These are phyloP conservation scores for Dolichoris vasculosae DNA, from an alignment of 1,140 invertebrate genomes.

Conservation along the genomic window DNA sequence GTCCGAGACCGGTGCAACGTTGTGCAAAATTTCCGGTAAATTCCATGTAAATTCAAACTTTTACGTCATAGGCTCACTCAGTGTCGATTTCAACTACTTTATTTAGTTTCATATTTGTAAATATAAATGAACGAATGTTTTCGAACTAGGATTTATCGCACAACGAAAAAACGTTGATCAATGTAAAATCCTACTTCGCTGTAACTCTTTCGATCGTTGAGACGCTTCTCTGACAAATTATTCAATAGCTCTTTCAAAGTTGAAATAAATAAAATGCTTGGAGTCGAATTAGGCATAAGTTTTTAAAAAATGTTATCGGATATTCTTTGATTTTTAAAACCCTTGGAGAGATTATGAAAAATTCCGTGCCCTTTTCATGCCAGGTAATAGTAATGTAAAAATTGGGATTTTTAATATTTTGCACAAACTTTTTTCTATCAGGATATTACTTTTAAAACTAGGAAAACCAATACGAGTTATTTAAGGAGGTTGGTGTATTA, in stretches of 20 bases:
- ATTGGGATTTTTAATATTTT: background rate
- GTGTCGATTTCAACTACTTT: background rate
- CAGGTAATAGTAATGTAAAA: background rate
- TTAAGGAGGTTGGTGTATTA: background rate
- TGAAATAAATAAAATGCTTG: background rate
- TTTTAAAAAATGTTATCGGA: too few relatives aligned
- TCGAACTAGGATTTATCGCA: background rate
- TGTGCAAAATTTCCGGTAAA: too few relatives aligned
- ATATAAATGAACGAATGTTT: background rate
- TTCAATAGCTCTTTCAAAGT: background rate
- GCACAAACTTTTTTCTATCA: constrained; percentile 35
- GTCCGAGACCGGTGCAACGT: background rate
- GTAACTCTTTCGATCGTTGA: background rate
- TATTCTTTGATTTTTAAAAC: background rate
- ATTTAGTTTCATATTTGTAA: background rate
- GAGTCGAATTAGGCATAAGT: background rate
- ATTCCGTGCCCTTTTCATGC: background rate
- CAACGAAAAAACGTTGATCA: background rate
- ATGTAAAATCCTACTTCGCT: background rate
- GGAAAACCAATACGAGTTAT: background rate
- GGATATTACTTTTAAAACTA: background rate
- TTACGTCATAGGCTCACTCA: background rate
- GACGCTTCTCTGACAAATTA: background rate
- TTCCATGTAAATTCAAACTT: background rate
- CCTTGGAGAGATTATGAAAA: background rate